Base-by-base conservation (phyloP, 2,113 vertebrate genomes). In the Lepidothrix coronata region DNA sequence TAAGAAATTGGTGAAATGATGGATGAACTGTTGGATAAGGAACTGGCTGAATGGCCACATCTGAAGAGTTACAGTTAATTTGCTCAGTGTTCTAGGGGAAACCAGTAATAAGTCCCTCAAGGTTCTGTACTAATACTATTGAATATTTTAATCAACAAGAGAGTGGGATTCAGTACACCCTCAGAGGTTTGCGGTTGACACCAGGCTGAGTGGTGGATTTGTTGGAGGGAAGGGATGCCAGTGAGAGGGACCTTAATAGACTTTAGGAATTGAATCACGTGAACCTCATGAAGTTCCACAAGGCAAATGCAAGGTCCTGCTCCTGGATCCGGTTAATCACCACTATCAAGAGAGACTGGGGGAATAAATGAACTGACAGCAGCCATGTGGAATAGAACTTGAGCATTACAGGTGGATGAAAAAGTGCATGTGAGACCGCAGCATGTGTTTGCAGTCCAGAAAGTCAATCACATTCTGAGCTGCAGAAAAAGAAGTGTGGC, bases 401-500 rank as follows among this genome's bases (percentile, higher is more conserved):
- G 12, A 15, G 21, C 12, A 8, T 33, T 33, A 28, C 6, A 28
- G 8, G 7, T 39, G 14, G 28, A 31, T 55, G 24, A 44, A 71
- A 46, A 85, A 54, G 12, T 55, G 14, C 17, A 10, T 3, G 3
- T 12, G 3, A 77, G 25, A 12, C 3, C 3, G 7, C 14, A 66
- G 11, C 6, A 5, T 17, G 5, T 11, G 1, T 27, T 49, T 13
- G 19, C n/a, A 54, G 14, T 46, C 39, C 52, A 70, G 51, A 63
- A 68, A 65, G 4, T 41, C 49, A n/a, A 3, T 25, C 24, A 14
- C 11, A 18, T 31, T 30, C 41, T n/a, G 14, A 10, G 18, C 21
- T 72, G 13, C 28, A 35, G 49, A 7, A 57, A 80, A 65, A 35
- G 11, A 28, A 62, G 0, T 0, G 0, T 16, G 15, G 6, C 7